These are phyloP conservation scores for Sorex araneus DNA, from an alignment of 2,113 vertebrate genomes.

Conservation along the genomic window DNA sequence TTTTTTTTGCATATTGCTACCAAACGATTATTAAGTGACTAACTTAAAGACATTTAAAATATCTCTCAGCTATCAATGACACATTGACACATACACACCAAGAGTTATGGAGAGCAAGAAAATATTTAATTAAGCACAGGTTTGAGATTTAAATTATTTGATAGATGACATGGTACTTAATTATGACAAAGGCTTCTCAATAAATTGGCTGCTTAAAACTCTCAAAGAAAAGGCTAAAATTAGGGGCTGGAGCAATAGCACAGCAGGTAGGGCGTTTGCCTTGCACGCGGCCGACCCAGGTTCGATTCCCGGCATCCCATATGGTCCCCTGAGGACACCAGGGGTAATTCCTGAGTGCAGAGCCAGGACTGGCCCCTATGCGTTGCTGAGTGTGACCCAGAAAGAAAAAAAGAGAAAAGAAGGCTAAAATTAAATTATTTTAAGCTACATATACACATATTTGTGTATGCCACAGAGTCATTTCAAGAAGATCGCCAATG, in stretches of 20 bases:
- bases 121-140: slow-evolving; percentile 68
- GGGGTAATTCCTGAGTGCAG: no score
- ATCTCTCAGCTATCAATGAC: slow-evolving; percentile 47
- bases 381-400: no score
- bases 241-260: no score
- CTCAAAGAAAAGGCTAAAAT: slow-evolving; percentile 22
- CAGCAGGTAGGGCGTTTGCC: no score
- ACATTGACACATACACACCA: neutral
- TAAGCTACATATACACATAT: neutral
- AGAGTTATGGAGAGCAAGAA: slow-evolving; percentile 43
- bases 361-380: no score
- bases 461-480: slow-evolving; percentile 27
- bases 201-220: slow-evolving; percentile 53
- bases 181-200: no score
- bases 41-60: slow-evolving; percentile 56
- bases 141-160: slow-evolving; percentile 45
- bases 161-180: no score
- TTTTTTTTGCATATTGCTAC: neutral
- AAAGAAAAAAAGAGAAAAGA: no score
- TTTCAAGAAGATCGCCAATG: no score
- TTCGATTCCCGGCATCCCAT: no score
- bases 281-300: no score
- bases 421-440: neutral
- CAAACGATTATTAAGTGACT: slow-evolving; percentile 48
- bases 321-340: no score